These are phyloP conservation scores for Aelia acuminata DNA, from an alignment of 2,888 invertebrate species.

Conservation along the genomic window DNA sequence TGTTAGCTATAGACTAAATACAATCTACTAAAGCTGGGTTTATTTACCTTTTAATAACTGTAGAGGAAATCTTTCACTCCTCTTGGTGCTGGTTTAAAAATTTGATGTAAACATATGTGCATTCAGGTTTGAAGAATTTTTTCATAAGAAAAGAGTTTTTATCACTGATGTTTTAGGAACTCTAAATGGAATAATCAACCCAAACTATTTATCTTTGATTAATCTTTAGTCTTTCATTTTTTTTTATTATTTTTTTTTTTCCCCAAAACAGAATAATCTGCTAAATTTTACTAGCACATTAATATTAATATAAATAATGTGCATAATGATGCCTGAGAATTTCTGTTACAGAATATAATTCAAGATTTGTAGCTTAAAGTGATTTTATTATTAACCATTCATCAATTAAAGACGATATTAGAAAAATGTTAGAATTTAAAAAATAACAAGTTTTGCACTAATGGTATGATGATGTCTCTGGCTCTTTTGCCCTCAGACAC, in stretches of 20 bases:
- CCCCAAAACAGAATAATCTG: too few relatives aligned
- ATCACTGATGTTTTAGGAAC: not conserved
- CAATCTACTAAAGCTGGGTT: not conserved
- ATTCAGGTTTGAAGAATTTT: not conserved
- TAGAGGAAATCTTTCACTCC: not conserved
- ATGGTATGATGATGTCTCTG: too few relatives aligned
- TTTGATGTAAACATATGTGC: not conserved
- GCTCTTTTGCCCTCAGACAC: too few relatives aligned
- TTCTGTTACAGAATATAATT: too few relatives aligned
- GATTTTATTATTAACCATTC: too few relatives aligned
- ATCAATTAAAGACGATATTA: too few relatives aligned
- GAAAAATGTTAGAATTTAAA: too few relatives aligned
- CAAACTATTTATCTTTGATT: not conserved
- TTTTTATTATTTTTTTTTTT: too few relatives aligned
- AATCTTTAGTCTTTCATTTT: not conserved
- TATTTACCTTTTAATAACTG: not conserved
- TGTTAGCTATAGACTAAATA: constrained; percentile 52
- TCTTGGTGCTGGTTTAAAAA: not conserved
- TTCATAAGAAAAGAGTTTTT: not conserved
- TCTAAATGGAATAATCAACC: not conserved
- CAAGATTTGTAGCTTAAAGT: too few relatives aligned
- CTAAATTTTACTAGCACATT: not conserved
- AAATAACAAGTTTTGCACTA: too few relatives aligned
- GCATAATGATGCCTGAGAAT: not conserved
- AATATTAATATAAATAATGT: not conserved